These are phyloP conservation scores for Dynastes maya DNA, from an alignment of 2,888 invertebrate genomes.

Conservation along the genomic window DNA sequence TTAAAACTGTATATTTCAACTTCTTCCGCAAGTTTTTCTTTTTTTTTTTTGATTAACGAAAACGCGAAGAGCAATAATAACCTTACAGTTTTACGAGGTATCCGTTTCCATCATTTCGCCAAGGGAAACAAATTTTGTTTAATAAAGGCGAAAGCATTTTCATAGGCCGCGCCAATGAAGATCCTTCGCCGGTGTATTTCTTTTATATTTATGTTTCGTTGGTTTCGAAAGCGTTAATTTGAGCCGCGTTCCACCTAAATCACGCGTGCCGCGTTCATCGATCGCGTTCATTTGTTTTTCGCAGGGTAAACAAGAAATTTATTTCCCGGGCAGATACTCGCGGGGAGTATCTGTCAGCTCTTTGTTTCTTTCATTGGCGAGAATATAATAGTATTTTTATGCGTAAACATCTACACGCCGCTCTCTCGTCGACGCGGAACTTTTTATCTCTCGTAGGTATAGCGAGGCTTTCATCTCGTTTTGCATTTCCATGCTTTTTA, in stretches of 20 bases:
- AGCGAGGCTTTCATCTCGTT: constrained; percentile 35
- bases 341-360: constrained; percentile 42
- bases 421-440: constrained; percentile 30
- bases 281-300: constrained; percentile 46
- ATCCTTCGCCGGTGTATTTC: background rate
- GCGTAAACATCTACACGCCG: constrained; percentile 30
- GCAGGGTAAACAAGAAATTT: constrained; percentile 48
- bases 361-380: constrained; percentile 49
- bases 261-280: constrained; percentile 40
- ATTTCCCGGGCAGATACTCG: constrained; percentile 36
- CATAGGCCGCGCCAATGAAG: constrained; percentile 16
- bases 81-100: constrained; percentile 12
- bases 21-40: background rate
- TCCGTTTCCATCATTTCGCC: constrained; percentile 11
- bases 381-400: constrained; percentile 48
- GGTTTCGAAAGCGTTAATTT: constrained; percentile 26
- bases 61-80: background rate
- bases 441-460: constrained; percentile 34
- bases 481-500: constrained; percentile 23
- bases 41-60: background rate
- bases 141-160: constrained; percentile 42
- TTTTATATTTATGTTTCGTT: background rate
- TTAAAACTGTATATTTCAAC: background rate
- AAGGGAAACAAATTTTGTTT: constrained; percentile 37
- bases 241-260: constrained; percentile 34